Base-by-base conservation (phyloP, 2,113 vertebrate species). In the Aspidoscelis tigris region DNA sequence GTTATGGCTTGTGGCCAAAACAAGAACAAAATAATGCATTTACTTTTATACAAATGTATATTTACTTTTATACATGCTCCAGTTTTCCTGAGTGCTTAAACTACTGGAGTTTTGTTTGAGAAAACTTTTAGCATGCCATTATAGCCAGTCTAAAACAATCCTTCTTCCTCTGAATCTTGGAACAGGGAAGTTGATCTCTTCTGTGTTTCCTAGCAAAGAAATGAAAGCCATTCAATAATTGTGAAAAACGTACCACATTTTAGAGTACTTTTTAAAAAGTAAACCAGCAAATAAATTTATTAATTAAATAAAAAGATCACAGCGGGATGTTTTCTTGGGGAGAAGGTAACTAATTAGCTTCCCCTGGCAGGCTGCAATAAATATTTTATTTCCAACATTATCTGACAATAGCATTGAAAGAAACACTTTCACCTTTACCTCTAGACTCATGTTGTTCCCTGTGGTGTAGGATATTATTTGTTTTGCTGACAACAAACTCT, bases 401-500 rank as follows among this genome's bases (percentile, higher is more conserved):
- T 20, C 10, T 85, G 79, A 76, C 85, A 78, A 83, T 2, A 1
- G 75, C 8, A 8, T 71, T 85, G 61, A 90, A 91, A 87, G 83
- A 81, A 86, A 78, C 20, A 73, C 33, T 89, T 70, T 79, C 53
- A 86, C 74, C 75, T 90, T 93, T 88, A 70, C 76, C 64, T 90
- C 75, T 26, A 86, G 69, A 88, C 76, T 90, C 55, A 33, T 74
- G 72, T 81, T 3, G 8, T 83, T 91, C 88, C 79, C 82, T 80
- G 8, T 47, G 39, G 90, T 89, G 44, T 18, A 72, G 11, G n/a
- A 1, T 66, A 85, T 86, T 93, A 85, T 88, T 93, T 91, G 81
- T 90, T 94, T 93, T 90, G 80, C 92, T 95, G 93, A 91, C 91
- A 95, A 91, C 53, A 93, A 90, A 88, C 82, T 73, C 61, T 88